Evolutionary conservation across 2,888 invertebrate species (phyloP).

Genomic region (Aromia moschata): DNA sequence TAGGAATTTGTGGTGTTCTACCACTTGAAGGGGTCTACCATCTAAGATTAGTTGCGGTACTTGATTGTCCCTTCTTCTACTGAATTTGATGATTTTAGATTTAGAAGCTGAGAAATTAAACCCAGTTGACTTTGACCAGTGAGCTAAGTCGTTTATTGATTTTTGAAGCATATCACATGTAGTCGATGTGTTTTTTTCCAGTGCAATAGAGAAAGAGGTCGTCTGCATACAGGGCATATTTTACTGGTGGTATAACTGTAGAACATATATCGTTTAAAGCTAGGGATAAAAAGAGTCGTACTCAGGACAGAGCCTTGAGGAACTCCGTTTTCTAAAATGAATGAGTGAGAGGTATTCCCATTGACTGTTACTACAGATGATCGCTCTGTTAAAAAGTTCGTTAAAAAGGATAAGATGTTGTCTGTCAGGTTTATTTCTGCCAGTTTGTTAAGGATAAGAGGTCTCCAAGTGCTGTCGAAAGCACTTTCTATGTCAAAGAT

Average conservation of each 20-base stretch:
- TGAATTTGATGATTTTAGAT: background rate
- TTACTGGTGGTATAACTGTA: no score
- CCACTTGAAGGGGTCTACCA: no score
- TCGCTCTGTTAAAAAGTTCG: background rate
- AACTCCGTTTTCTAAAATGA: background rate
- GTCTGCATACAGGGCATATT: no score
- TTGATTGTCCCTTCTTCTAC: background rate
- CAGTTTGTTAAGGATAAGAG: background rate
- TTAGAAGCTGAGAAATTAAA: background rate
- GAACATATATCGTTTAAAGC: background rate
- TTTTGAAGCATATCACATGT: conserved; percentile 1
- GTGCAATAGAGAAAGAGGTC: conserved; percentile 1
- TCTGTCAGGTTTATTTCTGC: no score
- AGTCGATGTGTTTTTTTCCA: background rate
- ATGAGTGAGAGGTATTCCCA: background rate
- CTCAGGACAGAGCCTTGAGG: background rate
- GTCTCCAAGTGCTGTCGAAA: background rate
- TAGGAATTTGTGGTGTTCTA: no score
- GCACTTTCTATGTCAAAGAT: no score
- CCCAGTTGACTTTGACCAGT: background rate
- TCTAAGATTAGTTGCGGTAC: no score
- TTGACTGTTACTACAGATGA: background rate
- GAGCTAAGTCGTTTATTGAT: background rate
- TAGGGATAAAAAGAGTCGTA: background rate
- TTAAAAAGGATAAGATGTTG: background rate